Evolutionary conservation across 2,888 invertebrate species (phyloP).

Genomic region (Eretmocerus hayati): DNA sequence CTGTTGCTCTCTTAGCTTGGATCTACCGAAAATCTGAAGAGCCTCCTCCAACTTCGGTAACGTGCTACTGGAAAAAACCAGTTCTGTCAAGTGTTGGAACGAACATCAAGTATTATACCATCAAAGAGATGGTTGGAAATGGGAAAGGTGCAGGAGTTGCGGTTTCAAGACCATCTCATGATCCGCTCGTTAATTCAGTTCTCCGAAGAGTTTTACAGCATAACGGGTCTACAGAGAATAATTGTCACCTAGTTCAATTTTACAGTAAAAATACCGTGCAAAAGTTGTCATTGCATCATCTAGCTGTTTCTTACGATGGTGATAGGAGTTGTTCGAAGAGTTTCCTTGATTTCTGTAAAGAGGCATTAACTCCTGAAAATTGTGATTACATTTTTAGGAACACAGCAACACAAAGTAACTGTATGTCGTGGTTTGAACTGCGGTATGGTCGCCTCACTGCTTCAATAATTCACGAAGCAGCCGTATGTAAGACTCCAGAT

Average conservation of each 20-base stretch:
- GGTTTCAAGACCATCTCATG: background rate
- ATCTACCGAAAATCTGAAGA: conserved; percentile 11
- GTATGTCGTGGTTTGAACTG: conserved; percentile 16
- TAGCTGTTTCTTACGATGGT: conserved; percentile 6
- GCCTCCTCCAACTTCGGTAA: conserved; percentile 10
- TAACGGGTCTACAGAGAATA: background rate
- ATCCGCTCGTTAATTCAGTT: too few relatives aligned
- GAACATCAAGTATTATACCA: conserved; percentile 4
- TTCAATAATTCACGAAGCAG: conserved; percentile 19
- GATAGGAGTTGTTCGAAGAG: background rate
- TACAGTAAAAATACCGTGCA: background rate
- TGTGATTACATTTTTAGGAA: conserved; percentile 1
- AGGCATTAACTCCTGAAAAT: conserved; percentile 3
- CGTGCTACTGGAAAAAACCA: conserved; percentile 17
- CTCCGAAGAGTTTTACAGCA: background rate
- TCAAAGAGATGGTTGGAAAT: background rate
- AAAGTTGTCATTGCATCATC: conserved; percentile 10
- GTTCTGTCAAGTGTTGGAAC: conserved; percentile 10
- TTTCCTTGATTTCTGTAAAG: conserved; percentile 3
- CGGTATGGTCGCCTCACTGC: conserved; percentile 22
- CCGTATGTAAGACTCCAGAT: conserved; percentile 24
- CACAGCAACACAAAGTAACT: conserved; percentile 7
- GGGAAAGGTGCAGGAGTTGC: background rate
- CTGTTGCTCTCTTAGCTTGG: conserved; percentile 17
- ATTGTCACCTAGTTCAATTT: background rate